Conservation (phyloP, 2,888 invertebrate species). For the Brenthis hecate region DNA sequence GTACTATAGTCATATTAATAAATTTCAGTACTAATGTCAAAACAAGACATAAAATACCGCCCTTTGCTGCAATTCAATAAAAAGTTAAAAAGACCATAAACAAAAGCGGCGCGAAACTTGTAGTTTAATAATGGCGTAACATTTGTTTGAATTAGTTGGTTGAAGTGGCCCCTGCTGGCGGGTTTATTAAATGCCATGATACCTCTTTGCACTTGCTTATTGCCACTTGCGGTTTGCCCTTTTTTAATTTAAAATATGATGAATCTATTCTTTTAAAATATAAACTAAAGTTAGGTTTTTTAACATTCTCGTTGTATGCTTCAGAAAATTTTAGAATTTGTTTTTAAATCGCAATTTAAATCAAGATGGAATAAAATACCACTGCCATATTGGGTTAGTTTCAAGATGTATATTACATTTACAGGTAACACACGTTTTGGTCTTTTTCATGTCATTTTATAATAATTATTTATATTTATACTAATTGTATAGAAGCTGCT, state of each 20-base stretch:
- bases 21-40: slow-evolving; percentile 3
- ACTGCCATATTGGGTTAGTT: too few relatives aligned
- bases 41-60: neutral
- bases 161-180: slow-evolving; percentile 65
- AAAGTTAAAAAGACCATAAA: slow-evolving; percentile 29
- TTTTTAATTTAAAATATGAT: slow-evolving; percentile 26
- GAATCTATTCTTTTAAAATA: neutral
- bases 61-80: slow-evolving; percentile 5
- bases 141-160: slow-evolving; percentile 63
- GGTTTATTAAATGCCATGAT: slow-evolving; percentile 63
- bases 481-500: too few relatives aligned
- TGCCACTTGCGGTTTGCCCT: slow-evolving; percentile 37
- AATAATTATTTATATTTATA: too few relatives aligned
- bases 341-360: too few relatives aligned
- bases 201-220: slow-evolving; percentile 45
- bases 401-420: too few relatives aligned
- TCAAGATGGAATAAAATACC: too few relatives aligned
- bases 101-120: slow-evolving; percentile 39
- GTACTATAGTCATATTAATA: neutral
- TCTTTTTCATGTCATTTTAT: too few relatives aligned
- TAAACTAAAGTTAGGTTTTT: too few relatives aligned
- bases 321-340: too few relatives aligned
- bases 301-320: too few relatives aligned
- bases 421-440: too few relatives aligned
- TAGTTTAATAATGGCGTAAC: slow-evolving; percentile 53